A percentile compares a stretch with the other conserved stretches of the same genome.
These are phyloP conservation scores for Masnerella sp. DNA, from an alignment of 2,888 invertebrate species.

Conservation along the genomic window DNA sequence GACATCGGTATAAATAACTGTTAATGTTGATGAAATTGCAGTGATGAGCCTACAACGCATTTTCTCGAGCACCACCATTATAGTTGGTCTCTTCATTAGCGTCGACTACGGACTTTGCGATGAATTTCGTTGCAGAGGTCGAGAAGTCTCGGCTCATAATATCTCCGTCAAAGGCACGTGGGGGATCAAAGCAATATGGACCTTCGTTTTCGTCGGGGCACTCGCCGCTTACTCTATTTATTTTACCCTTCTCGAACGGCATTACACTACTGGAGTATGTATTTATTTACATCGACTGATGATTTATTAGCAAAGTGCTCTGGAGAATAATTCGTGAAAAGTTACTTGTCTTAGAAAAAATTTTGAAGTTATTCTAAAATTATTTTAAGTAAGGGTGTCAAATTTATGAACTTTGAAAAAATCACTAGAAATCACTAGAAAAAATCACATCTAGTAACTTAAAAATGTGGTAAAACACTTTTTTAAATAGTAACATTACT, in stretches of 20 bases:
- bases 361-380: too few relatives aligned
- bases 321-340: too few relatives aligned
- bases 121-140: constrained; percentile 81
- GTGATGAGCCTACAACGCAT: constrained; percentile 81
- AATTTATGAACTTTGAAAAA: too few relatives aligned
- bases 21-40: constrained; percentile 67
- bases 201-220: constrained; percentile 79
- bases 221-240: constrained; percentile 80
- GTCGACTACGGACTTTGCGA: constrained; percentile 82
- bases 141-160: constrained; percentile 70
- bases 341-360: too few relatives aligned
- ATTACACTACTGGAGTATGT: constrained; percentile 72
- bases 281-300: constrained; percentile 6
- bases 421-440: too few relatives aligned
- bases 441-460: too few relatives aligned
- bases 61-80: constrained; percentile 81
- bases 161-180: constrained; percentile 73
- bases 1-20: not conserved
- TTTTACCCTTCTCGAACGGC: constrained; percentile 78
- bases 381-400: too few relatives aligned
- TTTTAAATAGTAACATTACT: too few relatives aligned
- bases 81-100: constrained; percentile 81
- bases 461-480: too few relatives aligned
- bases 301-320: too few relatives aligned
- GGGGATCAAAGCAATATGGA: constrained; percentile 80